These are phyloP conservation scores for Nemapogon koenigi DNA, from an alignment of 2,888 invertebrate genomes.

Conservation along the genomic window DNA sequence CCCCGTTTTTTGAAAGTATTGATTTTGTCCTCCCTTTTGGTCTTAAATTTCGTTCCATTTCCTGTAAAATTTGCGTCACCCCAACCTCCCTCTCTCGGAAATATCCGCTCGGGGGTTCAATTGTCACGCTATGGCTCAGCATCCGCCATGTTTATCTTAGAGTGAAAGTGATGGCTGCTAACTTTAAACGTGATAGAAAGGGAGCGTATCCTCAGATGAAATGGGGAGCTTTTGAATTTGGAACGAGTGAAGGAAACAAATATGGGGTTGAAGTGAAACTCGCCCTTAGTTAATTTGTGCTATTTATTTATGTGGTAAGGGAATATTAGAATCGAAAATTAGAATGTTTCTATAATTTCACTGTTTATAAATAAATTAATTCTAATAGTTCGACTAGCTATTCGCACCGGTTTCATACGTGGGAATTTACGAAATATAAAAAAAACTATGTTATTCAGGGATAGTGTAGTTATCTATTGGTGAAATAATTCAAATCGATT, in stretches of 20 bases:
- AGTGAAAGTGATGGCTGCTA: slow-evolving; percentile 20
- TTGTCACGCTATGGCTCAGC: slow-evolving; percentile 33
- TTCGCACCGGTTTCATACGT: no score
- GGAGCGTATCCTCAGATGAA: slow-evolving; percentile 17
- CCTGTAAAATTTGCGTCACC: slow-evolving; percentile 31
- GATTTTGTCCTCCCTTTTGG: slow-evolving; percentile 1
- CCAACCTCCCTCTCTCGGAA: slow-evolving; percentile 38
- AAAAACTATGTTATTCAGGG: no score
- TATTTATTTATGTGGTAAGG: no score
- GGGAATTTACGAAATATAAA: no score
- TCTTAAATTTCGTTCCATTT: slow-evolving; percentile 39
- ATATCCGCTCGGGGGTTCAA: slow-evolving; percentile 25
- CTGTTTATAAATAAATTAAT: no score
- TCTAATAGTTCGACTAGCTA: no score
- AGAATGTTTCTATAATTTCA: no score
- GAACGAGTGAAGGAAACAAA: slow-evolving; percentile 32
- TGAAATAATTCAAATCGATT: no score
- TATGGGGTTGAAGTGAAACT: slow-evolving; percentile 30
- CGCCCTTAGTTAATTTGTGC: slow-evolving; percentile 24
- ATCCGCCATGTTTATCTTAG: slow-evolving; percentile 45
- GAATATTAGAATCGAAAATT: no score
- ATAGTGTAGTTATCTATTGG: no score
- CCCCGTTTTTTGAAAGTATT: slow-evolving; percentile 6
- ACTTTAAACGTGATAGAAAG: slow-evolving; percentile 17
- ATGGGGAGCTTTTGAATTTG: slow-evolving; percentile 29